Percentiles rank a stretch among this genome's conserved stretches.
Evolutionary conservation across 2,113 vertebrate species (phyloP).

Genomic region (Muntiacus reevesi): DNA sequence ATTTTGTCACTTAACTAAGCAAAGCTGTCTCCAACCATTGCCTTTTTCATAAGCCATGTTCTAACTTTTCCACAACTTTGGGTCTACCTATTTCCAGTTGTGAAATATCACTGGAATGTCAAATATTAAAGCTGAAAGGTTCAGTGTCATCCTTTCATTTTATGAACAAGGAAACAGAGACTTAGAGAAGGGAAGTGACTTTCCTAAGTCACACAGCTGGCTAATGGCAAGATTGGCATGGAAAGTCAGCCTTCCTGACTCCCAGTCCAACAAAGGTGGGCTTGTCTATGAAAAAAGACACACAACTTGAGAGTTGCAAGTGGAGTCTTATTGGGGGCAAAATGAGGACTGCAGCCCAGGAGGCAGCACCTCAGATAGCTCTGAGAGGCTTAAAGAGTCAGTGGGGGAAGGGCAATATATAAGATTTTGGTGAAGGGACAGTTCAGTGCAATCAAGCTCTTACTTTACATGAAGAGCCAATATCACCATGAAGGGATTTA

Average conservation of each 20-base stretch:
- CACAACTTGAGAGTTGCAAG: neutral
- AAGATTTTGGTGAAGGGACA: neutral
- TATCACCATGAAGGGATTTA: neutral
- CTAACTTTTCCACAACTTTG: neutral
- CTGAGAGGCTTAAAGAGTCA: neutral
- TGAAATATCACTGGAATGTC: constrained; percentile 13
- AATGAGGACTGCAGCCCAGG: neutral
- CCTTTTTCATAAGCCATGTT: neutral
- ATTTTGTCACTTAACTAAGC: neutral
- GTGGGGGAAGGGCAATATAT: neutral
- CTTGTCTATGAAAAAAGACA: neutral
- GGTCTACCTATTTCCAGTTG: neutral
- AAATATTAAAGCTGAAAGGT: neutral
- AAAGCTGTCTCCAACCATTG: neutral
- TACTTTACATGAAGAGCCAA: neutral
- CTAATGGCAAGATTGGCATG: neutral
- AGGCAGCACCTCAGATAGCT: neutral
- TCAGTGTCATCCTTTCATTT: neutral
- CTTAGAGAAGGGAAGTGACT: neutral
- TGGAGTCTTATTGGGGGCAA: neutral
- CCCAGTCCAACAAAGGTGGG: neutral
- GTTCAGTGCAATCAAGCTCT: neutral
- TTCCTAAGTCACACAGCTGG: neutral
- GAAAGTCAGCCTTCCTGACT: neutral
- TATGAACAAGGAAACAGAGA: neutral